These are phyloP conservation scores for Laticauda laticaudata DNA, from an alignment of 2,113 vertebrate species.

Conservation along the genomic window DNA sequence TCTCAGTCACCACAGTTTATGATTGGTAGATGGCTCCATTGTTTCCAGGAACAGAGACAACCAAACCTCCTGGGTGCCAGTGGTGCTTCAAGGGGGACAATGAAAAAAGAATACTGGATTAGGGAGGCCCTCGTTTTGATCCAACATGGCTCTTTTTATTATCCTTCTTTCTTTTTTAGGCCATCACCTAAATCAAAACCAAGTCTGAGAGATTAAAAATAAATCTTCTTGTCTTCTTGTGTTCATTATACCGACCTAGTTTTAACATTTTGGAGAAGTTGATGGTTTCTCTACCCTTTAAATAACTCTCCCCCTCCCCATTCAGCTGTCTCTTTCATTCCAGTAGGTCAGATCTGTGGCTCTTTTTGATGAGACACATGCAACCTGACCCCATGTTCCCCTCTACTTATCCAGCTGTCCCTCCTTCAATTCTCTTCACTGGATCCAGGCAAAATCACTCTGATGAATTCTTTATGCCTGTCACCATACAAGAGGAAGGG, in stretches of 20 bases:
- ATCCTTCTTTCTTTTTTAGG: not conserved
- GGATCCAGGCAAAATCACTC: conserved; percentile 47
- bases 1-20: not conserved
- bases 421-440: conserved; percentile 52
- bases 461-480: conserved; percentile 46
- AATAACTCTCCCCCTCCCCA: conserved; percentile 43
- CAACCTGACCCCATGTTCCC: conserved; percentile 53
- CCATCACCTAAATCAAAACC: not conserved
- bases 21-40: not conserved
- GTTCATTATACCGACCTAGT: not conserved
- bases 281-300: conserved; percentile 15
- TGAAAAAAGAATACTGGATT: not conserved
- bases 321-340: conserved; percentile 50
- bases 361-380: conserved; percentile 47
- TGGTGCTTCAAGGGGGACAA: not conserved
- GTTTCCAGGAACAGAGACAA: not conserved
- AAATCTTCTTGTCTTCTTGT: not conserved
- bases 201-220: not conserved
- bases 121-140: not conserved
- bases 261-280: not conserved
- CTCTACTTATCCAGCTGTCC: conserved; percentile 51
- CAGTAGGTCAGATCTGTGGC: conserved; percentile 54
- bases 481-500: conserved; percentile 25
- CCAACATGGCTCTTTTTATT: not conserved
- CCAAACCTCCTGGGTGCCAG: not conserved